Conservation (phyloP, 2,888 invertebrate species). For the Nephrotoma flavescens region DNA sequence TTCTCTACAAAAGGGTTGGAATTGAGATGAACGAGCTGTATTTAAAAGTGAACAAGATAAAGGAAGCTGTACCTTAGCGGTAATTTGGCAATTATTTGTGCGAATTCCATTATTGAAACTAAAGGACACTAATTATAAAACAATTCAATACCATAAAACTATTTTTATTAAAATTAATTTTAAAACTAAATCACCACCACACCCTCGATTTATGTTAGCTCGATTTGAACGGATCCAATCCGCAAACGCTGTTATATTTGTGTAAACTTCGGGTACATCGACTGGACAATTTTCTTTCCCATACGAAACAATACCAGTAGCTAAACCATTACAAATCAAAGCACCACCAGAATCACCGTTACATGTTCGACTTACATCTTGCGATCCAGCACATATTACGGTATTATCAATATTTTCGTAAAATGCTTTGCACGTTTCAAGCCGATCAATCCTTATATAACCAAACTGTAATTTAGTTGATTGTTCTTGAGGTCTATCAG, state of each 20-base stretch:
- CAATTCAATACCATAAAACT: neutral
- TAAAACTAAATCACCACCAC: neutral
- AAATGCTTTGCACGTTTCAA: neutral
- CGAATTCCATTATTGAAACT: too few relatives aligned
- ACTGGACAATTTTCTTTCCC: neutral
- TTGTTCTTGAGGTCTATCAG: neutral
- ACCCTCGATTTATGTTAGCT: neutral
- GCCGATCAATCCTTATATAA: neutral
- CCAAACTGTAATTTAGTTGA: neutral
- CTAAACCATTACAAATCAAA: neutral
- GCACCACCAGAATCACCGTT: neutral
- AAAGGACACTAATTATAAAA: too few relatives aligned
- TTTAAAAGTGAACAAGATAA: too few relatives aligned
- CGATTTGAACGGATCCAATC: neutral
- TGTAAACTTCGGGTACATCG: neutral
- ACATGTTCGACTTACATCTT: neutral
- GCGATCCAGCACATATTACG: neutral
- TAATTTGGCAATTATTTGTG: too few relatives aligned
- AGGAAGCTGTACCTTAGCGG: too few relatives aligned
- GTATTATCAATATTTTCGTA: neutral
- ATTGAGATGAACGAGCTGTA: too few relatives aligned
- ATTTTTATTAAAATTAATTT: neutral
- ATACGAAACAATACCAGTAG: neutral
- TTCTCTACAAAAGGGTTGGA: too few relatives aligned
- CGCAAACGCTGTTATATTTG: neutral